Evolutionary conservation across 2,797 vertebrate genomes (phyloP).

Genomic region (Scleropages formosus): DNA sequence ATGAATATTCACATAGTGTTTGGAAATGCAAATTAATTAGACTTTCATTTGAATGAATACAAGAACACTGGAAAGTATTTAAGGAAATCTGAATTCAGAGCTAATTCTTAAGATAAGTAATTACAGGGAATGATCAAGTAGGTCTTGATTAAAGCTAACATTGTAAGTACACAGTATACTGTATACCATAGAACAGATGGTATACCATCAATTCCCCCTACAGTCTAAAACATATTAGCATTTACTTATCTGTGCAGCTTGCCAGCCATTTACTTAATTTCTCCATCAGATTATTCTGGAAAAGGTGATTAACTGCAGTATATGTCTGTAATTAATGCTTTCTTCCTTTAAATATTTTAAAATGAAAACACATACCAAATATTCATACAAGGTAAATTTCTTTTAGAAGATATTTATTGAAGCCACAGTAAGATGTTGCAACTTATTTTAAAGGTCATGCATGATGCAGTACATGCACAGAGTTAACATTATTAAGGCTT

Average conservation of each 20-base stretch:
- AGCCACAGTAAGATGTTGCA: no score
- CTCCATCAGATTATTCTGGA: conserved; percentile 75
- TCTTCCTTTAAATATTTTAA: conserved; percentile 25
- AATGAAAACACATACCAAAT: not conserved
- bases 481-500: no score
- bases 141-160: conserved; percentile 79
- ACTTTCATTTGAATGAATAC: conserved; percentile 56
- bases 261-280: conserved; percentile 79
- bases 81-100: conserved; percentile 55
- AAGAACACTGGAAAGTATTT: conserved; percentile 50
- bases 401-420: no score
- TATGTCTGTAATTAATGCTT: conserved; percentile 37
- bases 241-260: conserved; percentile 77
- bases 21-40: conserved; percentile 56
- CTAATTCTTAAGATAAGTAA: conserved; percentile 72
- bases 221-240: conserved; percentile 78
- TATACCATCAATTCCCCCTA: conserved; percentile 72
- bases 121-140: conserved; percentile 72
- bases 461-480: no score
- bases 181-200: conserved; percentile 78
- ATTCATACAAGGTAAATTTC: conserved; percentile 9
- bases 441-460: no score
- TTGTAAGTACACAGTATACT: conserved; percentile 74
- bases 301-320: conserved; percentile 71
- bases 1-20: conserved; percentile 49